These are phyloP conservation scores for Notoglanidium macrostoma DNA, from an alignment of 2,797 vertebrate genomes.

Conservation along the genomic window DNA sequence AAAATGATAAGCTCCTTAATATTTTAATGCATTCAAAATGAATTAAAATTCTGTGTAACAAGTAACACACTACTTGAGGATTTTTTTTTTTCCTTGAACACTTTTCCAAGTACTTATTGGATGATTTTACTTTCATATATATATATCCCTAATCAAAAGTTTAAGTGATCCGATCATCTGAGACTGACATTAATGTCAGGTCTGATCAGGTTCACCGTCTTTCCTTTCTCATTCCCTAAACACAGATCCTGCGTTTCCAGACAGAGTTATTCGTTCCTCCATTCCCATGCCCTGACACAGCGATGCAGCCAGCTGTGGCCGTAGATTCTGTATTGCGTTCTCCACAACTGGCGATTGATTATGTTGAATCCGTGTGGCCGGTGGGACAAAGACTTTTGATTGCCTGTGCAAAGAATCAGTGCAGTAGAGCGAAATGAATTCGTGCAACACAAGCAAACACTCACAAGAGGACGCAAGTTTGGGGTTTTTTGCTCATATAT, in stretches of 20 bases:
- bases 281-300: neutral
- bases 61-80: neutral
- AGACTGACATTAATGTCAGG: neutral
- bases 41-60: neutral
- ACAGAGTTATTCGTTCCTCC: neutral
- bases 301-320: neutral
- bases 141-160: neutral
- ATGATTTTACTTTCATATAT: neutral
- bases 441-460: slow-evolving; percentile 6
- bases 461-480: neutral
- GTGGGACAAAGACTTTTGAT: slow-evolving; percentile 19
- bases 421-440: slow-evolving; percentile 12
- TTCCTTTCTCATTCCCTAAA: neutral
- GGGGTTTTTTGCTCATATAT: neutral
- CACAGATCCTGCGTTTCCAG: neutral
- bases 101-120: neutral
- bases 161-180: neutral
- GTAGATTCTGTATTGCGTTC: slow-evolving; percentile 1
- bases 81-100: neutral
- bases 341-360: neutral
- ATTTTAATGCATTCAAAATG: too few relatives aligned
- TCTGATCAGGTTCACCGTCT: neutral
- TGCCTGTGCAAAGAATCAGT: slow-evolving; percentile 15
- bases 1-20: neutral
- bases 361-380: slow-evolving; percentile 9